These are phyloP conservation scores for Drosophila grimshawi DNA, from an alignment of 1,140 invertebrate genomes.

Conservation along the genomic window DNA sequence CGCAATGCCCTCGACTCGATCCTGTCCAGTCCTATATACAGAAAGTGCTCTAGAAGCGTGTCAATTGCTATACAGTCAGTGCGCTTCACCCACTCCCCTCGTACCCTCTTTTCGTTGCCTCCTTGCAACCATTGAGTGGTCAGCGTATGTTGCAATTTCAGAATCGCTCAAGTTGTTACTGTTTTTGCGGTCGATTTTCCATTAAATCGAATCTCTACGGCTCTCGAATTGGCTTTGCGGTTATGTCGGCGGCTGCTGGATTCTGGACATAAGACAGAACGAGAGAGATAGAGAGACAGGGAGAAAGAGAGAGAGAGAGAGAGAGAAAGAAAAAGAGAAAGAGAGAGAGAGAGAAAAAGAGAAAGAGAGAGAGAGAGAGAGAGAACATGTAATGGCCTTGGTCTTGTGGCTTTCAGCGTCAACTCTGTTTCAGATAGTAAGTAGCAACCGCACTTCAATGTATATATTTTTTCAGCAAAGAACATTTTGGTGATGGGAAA, in stretches of 20 bases:
- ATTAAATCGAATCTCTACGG: conserved; percentile 72
- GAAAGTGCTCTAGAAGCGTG: conserved; percentile 20
- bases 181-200: conserved; percentile 75
- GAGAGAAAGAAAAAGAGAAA: no score
- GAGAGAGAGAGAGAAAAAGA: background rate
- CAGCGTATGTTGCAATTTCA: conserved; percentile 59
- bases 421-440: conserved; percentile 7
- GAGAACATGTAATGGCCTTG: conserved; percentile 11
- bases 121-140: conserved; percentile 9
- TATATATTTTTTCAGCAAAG: background rate
- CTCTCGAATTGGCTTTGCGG: conserved; percentile 72
- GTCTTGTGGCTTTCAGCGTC: conserved; percentile 1
- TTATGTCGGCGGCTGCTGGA: conserved; percentile 39
- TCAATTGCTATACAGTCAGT: conserved; percentile 32
- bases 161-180: conserved; percentile 75
- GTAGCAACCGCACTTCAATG: conserved; percentile 5
- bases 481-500: background rate
- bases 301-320: no score
- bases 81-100: no score
- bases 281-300: background rate
- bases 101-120: background rate
- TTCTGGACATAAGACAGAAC: background rate
- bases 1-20: conserved; percentile 15
- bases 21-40: conserved; percentile 1
- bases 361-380: no score